These are phyloP conservation scores for Calycopis cecrops DNA, from an alignment of 1,140 invertebrate genomes.

Conservation along the genomic window DNA sequence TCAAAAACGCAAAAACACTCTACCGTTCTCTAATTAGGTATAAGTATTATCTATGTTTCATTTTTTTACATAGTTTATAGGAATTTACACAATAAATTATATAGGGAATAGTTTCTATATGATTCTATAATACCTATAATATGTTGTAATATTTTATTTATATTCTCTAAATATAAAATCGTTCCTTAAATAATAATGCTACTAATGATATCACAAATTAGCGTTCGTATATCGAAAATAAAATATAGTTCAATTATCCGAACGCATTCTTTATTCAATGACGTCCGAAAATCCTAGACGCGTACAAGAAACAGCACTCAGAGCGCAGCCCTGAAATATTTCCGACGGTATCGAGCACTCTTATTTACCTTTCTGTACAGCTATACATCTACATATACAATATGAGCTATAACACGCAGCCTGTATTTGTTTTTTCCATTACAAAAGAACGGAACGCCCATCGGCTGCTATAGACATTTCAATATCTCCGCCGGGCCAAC, in stretches of 20 bases:
- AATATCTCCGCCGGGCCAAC: slow-evolving; percentile 49
- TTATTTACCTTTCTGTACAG: slow-evolving; percentile 41
- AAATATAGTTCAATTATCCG: slow-evolving; percentile 26
- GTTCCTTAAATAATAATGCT: no score
- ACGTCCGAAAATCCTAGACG: slow-evolving; percentile 60
- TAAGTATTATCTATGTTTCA: no score
- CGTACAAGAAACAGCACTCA: slow-evolving; percentile 70
- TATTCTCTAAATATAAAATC: no score
- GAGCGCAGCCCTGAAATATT: slow-evolving; percentile 53
- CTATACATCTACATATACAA: slow-evolving; percentile 22
- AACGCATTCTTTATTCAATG: slow-evolving; percentile 65
- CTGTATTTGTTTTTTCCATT: slow-evolving; percentile 70
- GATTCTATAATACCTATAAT: no score
- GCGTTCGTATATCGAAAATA: slow-evolving; percentile 21
- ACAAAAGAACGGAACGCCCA: slow-evolving; percentile 63
- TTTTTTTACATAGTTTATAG: no score
- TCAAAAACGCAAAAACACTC: no score
- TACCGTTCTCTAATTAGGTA: no score
- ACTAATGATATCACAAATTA: slow-evolving; percentile 3
- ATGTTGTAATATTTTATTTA: no score
- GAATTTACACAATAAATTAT: no score
- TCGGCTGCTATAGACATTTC: slow-evolving; percentile 51
- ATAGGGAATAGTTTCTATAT: no score
- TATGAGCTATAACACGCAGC: slow-evolving; percentile 33
- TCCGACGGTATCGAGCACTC: slow-evolving; percentile 38